phyloP scores from a whole-genome alignment of 2,888 invertebrate genomes.

The Melanostoma mellinum region DNA sequence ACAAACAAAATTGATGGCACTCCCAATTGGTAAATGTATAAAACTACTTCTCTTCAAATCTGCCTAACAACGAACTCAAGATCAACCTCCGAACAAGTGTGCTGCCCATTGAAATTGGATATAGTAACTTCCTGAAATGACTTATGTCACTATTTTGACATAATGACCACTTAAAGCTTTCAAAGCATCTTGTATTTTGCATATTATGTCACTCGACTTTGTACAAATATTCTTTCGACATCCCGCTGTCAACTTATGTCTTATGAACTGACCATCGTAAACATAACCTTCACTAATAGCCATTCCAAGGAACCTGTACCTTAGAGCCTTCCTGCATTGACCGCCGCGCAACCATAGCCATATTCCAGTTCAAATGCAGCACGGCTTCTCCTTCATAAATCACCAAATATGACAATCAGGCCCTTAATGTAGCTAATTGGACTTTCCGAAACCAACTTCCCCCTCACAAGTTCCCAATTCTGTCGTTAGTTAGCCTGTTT shows the following conservation, averaged over 20 bases:
- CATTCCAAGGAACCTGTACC: constrained; percentile 18
- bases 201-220: constrained; percentile 12
- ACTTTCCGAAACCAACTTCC: constrained; percentile 30
- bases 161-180: constrained; percentile 23
- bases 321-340: constrained; percentile 2
- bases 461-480: constrained; percentile 19
- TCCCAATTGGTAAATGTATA: too few species aligned
- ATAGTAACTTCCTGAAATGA: constrained; percentile 20
- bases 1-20: too few species aligned
- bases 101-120: too few species aligned
- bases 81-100: too few species aligned
- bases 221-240: constrained; percentile 16
- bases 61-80: too few species aligned
- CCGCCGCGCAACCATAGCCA: neutral
- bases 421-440: constrained; percentile 65
- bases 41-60: too few species aligned
- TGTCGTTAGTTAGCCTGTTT: neutral
- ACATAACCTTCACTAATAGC: constrained; percentile 5
- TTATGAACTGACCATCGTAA: neutral
- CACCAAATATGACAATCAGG: constrained; percentile 64
- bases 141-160: constrained; percentile 19
- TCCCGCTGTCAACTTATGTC: constrained; percentile 54
- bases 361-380: neutral
- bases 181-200: constrained; percentile 1
- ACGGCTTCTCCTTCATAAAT: constrained; percentile 51